Evolutionary conservation across 2,888 invertebrate species (phyloP), one percentile per base, ranked within the genome.

Genomic region (Drosophila meridiana): DNA sequence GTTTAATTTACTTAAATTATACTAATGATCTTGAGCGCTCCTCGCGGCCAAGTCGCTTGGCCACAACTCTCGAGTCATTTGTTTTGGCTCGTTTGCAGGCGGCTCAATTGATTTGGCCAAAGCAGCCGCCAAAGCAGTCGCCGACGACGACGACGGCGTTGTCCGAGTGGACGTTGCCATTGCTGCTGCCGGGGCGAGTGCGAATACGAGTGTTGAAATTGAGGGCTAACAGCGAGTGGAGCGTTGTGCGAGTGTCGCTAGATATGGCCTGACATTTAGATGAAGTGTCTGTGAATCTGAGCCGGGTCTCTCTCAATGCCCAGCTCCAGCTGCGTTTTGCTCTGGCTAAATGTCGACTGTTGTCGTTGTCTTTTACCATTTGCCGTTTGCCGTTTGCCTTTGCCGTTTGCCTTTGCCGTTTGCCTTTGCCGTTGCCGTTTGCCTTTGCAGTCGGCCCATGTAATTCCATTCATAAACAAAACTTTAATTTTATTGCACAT

Each of bases 391-490:
- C 53, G 58, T 70, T 65, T 61, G 62, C 55, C 47, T 52, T 56
- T 52, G 69, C 67, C 53, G 58, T 70, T 65, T 61, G 62, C 55
- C 47, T 52, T 70, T 56, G 73, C 53, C 32, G 42, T 20, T 50
- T 65, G 69, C 67, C 53, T 70, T 65, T 61, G 62, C 55, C 47
- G 45, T 56, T 52, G 73, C 48, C 14, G 43, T 48, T 71, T 60
- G 69, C 65, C 55, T 73, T 20, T 42, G 38, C 76, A 50, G 59
- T 50, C 56, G 59, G 43, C 69, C 59, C 34, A 45, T 80, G 78
- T 89, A 91, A 92, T 88, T 90, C 86, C 91, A 92, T 92, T 92
- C 92, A 92, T 92, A 92, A 92, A 92, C 87, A 90, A 92, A 90
- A 91, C 82, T 90, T 83, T 86, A 89, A 90, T 90, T 90, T 92